A percentile compares a stretch with the other conserved stretches of the same genome.
phyloP scores from a whole-genome alignment of 2,113 vertebrate genomes.

The Gnathonemus echidnorhynchus region DNA sequence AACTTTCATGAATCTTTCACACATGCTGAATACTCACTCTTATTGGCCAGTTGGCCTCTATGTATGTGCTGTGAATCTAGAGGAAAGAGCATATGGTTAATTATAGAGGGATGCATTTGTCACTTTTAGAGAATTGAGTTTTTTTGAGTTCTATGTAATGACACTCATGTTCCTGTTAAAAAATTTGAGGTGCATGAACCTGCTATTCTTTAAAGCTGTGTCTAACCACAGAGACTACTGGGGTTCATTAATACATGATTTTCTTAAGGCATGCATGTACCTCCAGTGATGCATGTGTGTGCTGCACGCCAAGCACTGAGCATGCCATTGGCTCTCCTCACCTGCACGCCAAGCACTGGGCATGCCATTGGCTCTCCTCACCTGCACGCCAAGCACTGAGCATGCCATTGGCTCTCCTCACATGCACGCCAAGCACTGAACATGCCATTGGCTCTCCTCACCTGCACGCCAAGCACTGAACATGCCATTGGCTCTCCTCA shows the following conservation, averaged over 20 bases:
- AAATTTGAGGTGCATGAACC: background rate
- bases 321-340: constrained; percentile 38
- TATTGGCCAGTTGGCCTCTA: constrained; percentile 98
- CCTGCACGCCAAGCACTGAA: constrained; percentile 75
- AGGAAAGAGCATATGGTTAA: constrained; percentile 21
- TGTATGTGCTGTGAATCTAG: constrained; percentile 93
- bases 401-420: constrained; percentile 65
- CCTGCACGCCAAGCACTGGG: constrained; percentile 66
- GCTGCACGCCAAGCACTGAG: background rate
- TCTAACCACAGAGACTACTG: background rate
- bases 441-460: constrained; percentile 36
- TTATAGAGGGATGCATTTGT: background rate
- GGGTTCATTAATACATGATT: background rate
- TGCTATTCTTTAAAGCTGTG: background rate
- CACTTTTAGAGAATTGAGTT: background rate
- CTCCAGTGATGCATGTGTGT: background rate
- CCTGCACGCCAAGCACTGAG: constrained; percentile 88
- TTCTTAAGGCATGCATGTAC: background rate
- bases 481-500: constrained; percentile 38
- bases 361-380: constrained; percentile 38
- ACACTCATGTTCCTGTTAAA: background rate
- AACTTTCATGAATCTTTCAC: background rate
- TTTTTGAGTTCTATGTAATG: background rate
- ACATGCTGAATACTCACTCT: constrained; percentile 66
- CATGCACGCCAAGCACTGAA: background rate